A percentile compares a stretch with the other conserved stretches of the same genome.
phyloP scores from a whole-genome alignment of 2,797 vertebrate species.

The Crenuchus spilurus region DNA sequence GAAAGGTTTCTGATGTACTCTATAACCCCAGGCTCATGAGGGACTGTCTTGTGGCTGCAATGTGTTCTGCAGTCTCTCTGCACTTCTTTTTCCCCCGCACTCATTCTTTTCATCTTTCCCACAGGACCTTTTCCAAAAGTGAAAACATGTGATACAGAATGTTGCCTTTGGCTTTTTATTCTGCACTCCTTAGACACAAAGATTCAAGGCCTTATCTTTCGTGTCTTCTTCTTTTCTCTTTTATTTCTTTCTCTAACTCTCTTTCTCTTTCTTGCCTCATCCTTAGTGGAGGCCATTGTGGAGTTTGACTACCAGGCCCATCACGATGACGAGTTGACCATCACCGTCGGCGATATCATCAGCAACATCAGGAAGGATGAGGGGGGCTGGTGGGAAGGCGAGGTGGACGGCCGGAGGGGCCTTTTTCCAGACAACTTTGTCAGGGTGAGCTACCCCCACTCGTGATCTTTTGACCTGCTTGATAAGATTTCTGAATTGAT shows the following conservation, averaged over 20 bases:
- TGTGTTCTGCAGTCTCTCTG: not conserved
- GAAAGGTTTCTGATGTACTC: not conserved
- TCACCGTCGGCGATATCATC: slow-evolving; percentile 94
- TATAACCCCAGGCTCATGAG: not conserved
- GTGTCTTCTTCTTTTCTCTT: not conserved
- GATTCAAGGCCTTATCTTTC: not conserved
- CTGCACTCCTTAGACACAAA: not conserved
- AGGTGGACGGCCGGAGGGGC: slow-evolving; percentile 94
- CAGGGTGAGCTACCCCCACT: slow-evolving; percentile 86
- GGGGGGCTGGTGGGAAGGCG: slow-evolving; percentile 99
- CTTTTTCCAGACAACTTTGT: slow-evolving; percentile 99
- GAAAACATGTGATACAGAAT: slow-evolving; percentile 8
- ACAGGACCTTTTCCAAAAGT: not conserved
- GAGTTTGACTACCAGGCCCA: slow-evolving; percentile 99
- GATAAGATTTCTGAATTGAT: not conserved
- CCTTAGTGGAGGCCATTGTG: slow-evolving; percentile 95
- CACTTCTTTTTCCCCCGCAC: not conserved
- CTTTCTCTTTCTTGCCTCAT: slow-evolving; percentile 18
- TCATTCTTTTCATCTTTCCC: slow-evolving; percentile 9
- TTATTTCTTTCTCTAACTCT: not conserved
- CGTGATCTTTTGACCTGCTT: slow-evolving; percentile 10
- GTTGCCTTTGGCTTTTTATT: not conserved
- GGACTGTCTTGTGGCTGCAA: not conserved
- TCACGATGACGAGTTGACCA: slow-evolving; percentile 98
- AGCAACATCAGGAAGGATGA: slow-evolving; percentile 95